Evolutionary conservation across 1,140 invertebrate species (phyloP), one percentile per base, ranked within the genome.

Genomic region (Eufriesea mexicana): DNA sequence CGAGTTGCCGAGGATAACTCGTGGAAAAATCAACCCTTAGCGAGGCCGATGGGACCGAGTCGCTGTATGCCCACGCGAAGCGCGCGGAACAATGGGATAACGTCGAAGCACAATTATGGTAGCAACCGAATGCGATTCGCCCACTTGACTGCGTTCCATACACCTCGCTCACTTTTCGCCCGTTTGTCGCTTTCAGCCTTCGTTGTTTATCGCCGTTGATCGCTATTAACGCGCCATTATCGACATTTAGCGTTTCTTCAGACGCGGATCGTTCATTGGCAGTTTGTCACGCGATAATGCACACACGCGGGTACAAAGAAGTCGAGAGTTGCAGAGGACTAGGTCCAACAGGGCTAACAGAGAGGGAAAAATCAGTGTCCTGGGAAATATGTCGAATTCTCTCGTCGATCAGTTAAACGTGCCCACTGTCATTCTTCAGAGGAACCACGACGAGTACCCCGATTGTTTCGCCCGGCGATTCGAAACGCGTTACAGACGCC

Each of bases 101-200:
- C 54, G 84, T 76, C 35, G 18, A 82, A 55, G 86, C 70, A 79
- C 64, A 67, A 83, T 83, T 87, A 79, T 82, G 74, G 78, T 67
- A 66, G 86, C 76, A 81, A 45, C 74, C 62, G 82, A 87, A 88
- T 64, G 67, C 70, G 78, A 82, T 74, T 84, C 83, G 73, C 83
- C 83, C 76, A 88, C 74, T 49, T 64, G 70, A 78, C 85, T 23
- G 61, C 73, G 77, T 70, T 83, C 76, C 55, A 23, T 10, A 18
- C n/a, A 64, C 64, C 71, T 87, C 55, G 85, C 62, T 79, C 54
- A 57, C 86, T 59, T 59, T 68, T 70, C 54, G 54, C 54, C 75
- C 35, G 66, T 42, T 45, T 47, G 62, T 68, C 72, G 55, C 70
- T 18, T 59, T 49, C 66, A 45, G 7, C n/a, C 45, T 59, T 70